phyloP scores from a whole-genome alignment of 2,113 vertebrate species.

The Pseudopipra pipra region DNA sequence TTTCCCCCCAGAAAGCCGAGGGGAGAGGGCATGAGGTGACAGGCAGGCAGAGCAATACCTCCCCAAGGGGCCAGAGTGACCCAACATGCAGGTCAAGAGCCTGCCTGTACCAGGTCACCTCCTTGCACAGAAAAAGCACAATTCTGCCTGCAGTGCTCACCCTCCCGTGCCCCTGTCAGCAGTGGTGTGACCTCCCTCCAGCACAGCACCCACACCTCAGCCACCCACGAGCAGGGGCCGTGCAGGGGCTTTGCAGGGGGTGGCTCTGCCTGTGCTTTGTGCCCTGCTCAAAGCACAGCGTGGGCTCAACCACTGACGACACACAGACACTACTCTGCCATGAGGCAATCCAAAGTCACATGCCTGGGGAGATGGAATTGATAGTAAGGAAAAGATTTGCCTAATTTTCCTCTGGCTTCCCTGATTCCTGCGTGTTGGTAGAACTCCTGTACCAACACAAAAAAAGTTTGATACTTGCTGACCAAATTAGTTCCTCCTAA shows the following conservation, averaged over 20 bases:
- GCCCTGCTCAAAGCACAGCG: not conserved
- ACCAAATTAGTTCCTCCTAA: not conserved
- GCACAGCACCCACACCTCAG: not conserved
- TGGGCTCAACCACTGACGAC: accelerated
- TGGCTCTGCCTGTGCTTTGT: not conserved
- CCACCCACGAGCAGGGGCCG: accelerated
- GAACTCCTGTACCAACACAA: not conserved
- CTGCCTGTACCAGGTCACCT: not conserved
- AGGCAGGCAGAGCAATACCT: not conserved
- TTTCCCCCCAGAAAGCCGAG: not conserved
- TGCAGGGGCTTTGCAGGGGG: not conserved
- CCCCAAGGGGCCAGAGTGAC: not conserved
- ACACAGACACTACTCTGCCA: not conserved
- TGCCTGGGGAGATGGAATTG: not conserved
- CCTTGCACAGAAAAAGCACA: accelerated
- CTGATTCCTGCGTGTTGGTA: not conserved
- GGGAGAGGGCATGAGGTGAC: not conserved
- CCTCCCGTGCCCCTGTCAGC: accelerated
- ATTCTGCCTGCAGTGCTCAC: not conserved
- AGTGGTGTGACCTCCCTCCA: not conserved
- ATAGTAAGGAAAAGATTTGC: not conserved
- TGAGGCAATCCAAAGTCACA: too few relatives aligned
- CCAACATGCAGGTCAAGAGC: not conserved
- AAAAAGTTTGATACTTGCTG: not conserved
- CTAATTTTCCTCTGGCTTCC: not conserved